phyloP scores from a whole-genome alignment of 2,113 vertebrate genomes.

The Mastomys coucha region DNA sequence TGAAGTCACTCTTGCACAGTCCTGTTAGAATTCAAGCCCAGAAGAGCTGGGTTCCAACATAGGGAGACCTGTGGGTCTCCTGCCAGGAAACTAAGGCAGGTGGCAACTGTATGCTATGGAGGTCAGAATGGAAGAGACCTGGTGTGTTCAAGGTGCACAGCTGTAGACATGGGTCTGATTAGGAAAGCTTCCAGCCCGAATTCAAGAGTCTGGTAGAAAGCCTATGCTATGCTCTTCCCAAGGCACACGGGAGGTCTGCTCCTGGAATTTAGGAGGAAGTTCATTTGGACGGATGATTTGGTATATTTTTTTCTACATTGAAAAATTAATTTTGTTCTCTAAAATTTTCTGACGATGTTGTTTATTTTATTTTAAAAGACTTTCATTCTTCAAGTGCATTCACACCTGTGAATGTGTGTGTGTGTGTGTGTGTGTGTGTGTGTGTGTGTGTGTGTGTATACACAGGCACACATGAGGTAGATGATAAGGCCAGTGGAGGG shows the following conservation, averaged over 20 bases:
- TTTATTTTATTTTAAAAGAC: not conserved
- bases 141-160: not conserved
- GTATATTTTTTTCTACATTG: not conserved
- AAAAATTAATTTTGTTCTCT: not conserved
- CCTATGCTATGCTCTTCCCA: accelerated
- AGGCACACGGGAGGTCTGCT: accelerated
- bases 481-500: not conserved
- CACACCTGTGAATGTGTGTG: not conserved
- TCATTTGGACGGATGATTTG: too few relatives aligned
- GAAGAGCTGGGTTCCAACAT: too few relatives aligned
- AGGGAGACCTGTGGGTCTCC: not conserved
- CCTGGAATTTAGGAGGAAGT: not conserved
- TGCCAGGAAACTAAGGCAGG: not conserved
- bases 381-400: not conserved
- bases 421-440: not conserved
- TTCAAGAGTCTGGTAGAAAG: too few relatives aligned
- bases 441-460: not conserved
- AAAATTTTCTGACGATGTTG: not conserved
- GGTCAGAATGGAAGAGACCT: not conserved
- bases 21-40: not conserved
- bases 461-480: too few relatives aligned
- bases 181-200: not conserved
- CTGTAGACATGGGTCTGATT: too few relatives aligned
- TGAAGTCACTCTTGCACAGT: not conserved
- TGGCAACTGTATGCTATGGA: not conserved